Base-by-base conservation (phyloP, 2,113 vertebrate species). In the Chrysochloris asiatica region DNA sequence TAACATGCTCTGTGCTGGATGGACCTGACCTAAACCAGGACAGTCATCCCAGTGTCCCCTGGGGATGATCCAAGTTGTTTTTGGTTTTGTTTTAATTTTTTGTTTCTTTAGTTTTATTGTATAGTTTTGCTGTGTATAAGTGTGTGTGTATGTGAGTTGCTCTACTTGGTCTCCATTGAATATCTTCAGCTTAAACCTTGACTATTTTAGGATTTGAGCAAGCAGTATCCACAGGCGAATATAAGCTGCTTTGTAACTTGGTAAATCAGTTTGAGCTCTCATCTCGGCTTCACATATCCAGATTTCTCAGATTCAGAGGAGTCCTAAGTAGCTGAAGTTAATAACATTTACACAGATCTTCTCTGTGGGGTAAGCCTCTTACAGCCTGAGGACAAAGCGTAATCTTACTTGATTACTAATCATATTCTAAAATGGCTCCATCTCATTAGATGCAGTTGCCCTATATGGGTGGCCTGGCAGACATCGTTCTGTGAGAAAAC, bases 271-370 rank as follows among this genome's bases (percentile, higher is more conserved):
- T 88, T 83, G 75, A 79, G 67, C 30, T 78, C 82, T 89, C 90
- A 38, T 28, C 14, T 75, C 92, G 41, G 80, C 65, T 76, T 84
- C 86, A 36, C 61, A 79, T 88, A 61, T 86, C 91, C 94, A 83
- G 83, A 50, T 86, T 88, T 72, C 94, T 91, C 85, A 3, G 86
- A 69, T 95, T 91, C 89, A 69, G 87, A 75, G 48, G 43, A 52
- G 50, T 36, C 59, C 72, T 93, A 88, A 96, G 95, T 88, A 95
- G 92, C 77, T 61, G 69, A 56, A 94, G 92, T 45, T 95, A 96
- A 94, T 92, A 83, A 76, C 86, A 78, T 94, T 94, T 92, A 67
- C 90, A 63, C 76, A 94, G 45, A 92, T 95, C 76, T 69, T 79
- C 90, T 65, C 83, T 0, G 0, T 50, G 24, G 28, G 0, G 21